Evolutionary conservation across 2,888 invertebrate species (phyloP), one percentile per base, ranked within the genome.

Genomic region (Hypolimnas misippus): DNA sequence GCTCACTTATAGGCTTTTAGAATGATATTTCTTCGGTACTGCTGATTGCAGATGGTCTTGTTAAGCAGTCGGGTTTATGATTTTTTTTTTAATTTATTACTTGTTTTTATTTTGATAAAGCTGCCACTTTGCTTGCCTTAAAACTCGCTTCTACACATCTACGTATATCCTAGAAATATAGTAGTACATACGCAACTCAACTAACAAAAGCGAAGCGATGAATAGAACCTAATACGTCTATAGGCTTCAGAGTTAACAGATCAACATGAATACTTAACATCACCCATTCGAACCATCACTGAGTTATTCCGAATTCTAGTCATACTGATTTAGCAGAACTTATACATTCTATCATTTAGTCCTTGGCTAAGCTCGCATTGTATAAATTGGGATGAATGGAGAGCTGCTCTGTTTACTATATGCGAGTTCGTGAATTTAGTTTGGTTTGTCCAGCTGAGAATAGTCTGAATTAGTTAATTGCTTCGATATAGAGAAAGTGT

Each of bases 291-390:
- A n/a, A n/a, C 46, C 21, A 25, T 58, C 51, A 58, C 51, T 51
- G 38, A 52, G 31, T 42, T 51, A 58, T 58, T 51, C 40, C 42
- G 40, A 42, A 51, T 57, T 50, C 31, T 25, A 57, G 40, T 42
- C 35, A 42, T 38, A 51, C 51, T 58, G 58, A 58, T 58, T 58
- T 31, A 14, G 51, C 58, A 40, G 58, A 58, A 58, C 52, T 58
- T 44, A 58, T 58, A 52, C 52, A 52, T 52, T 52, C 42, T 40
- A 49, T 49, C 49, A 49, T 25, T 49, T 19, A 49, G 16, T 42
- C 42, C 10, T 42, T 50, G 16, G 21, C 46, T 17, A 38, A 57
- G 38, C 58, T n/a, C 19, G 31, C 51, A 58, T 52, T 58, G 58
- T 58, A 14, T 52, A 57, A 19, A 19, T 52, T 33, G 33, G 42